These are phyloP conservation scores for Himalopsyche japonica DNA, from an alignment of 2,888 invertebrate species.

Conservation along the genomic window DNA sequence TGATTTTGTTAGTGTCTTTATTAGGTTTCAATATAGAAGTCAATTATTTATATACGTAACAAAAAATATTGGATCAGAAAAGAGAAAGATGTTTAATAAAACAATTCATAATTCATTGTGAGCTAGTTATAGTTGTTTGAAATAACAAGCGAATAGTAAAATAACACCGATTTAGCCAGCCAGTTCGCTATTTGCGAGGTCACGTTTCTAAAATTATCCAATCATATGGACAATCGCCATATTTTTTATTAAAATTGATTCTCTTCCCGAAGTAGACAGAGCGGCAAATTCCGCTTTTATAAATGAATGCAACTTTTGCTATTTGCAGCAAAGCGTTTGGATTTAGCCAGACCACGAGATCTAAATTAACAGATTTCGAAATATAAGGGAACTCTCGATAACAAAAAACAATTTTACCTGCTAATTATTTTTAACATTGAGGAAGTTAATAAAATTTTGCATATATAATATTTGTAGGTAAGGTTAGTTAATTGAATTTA, in stretches of 20 bases:
- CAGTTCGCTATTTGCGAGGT: background rate
- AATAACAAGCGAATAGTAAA: background rate
- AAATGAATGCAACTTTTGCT: background rate
- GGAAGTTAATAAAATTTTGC: background rate
- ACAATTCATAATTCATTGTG: background rate
- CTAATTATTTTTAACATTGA: background rate
- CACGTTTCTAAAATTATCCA: slow-evolving; percentile 24
- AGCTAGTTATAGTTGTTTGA: background rate
- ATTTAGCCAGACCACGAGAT: background rate
- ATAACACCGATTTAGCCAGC: background rate
- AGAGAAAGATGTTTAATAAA: too few relatives aligned
- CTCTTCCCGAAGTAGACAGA: background rate
- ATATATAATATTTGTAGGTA: too few relatives aligned
- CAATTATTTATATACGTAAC: too few relatives aligned
- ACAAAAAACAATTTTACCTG: background rate
- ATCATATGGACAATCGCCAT: background rate
- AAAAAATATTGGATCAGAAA: too few relatives aligned
- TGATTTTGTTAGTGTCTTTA: too few relatives aligned
- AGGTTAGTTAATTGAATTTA: background rate
- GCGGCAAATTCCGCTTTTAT: background rate
- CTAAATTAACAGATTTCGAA: background rate
- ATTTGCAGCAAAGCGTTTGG: background rate
- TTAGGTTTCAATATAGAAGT: too few relatives aligned
- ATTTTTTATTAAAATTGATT: slow-evolving; percentile 16
- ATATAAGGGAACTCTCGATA: background rate